Conservation (phyloP, 2,113 vertebrate genomes). For the Geococcyx californianus region DNA sequence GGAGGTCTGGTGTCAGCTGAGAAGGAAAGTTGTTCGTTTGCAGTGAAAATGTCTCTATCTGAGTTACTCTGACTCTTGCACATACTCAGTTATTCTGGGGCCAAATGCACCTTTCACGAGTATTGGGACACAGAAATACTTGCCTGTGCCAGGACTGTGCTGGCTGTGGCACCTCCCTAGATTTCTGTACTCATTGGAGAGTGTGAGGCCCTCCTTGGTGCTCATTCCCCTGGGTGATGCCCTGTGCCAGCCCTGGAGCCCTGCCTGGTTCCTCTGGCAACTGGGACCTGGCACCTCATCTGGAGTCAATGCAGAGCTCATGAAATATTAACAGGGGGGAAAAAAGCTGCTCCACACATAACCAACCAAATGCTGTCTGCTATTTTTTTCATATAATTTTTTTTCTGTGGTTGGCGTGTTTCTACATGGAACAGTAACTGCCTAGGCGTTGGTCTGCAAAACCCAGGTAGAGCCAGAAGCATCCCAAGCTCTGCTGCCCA, state of each 20-base stretch:
- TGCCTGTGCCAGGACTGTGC: not conserved
- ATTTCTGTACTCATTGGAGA: not conserved
- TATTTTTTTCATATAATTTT: not conserved
- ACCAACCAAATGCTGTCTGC: not conserved
- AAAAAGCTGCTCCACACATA: not conserved
- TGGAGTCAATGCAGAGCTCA: accelerated
- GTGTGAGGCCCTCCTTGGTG: not conserved
- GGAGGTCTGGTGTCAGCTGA: not conserved
- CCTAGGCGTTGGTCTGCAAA: not conserved
- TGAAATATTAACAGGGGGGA: not conserved
- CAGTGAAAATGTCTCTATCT: not conserved
- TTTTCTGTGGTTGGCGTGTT: not conserved
- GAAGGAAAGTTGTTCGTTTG: not conserved
- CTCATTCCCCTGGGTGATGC: accelerated
- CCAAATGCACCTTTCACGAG: not conserved
- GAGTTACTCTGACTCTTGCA: not conserved
- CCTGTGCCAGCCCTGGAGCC: not conserved
- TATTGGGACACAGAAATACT: not conserved
- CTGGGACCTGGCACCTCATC: not conserved
- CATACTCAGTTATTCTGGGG: not conserved
- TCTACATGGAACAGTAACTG: not conserved
- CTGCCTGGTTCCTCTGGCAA: accelerated
- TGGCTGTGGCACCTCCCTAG: not conserved
- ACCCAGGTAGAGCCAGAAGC: not conserved
- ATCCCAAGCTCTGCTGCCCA: not conserved